Evolutionary conservation across 2,113 vertebrate species (phyloP).

Genomic region (Amblyopsis rosae): DNA sequence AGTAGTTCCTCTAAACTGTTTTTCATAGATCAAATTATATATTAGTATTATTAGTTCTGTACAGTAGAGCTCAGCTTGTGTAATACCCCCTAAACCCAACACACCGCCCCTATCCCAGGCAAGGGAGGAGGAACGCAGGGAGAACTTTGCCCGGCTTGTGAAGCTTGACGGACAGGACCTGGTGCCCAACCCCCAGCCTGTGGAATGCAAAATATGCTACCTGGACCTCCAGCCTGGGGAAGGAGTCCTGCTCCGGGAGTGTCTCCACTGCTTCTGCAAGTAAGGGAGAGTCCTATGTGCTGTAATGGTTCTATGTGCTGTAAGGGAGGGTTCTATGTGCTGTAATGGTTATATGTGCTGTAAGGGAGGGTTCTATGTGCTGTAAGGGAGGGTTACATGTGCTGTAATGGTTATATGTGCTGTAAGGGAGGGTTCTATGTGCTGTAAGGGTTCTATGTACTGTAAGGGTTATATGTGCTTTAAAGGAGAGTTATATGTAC

Average conservation of each 20-base stretch:
- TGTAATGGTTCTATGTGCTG: neutral
- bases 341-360: too few relatives aligned
- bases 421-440: too few relatives aligned
- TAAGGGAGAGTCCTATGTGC: constrained; percentile 23
- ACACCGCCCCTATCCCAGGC: constrained; percentile 63
- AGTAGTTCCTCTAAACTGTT: too few relatives aligned
- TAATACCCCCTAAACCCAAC: constrained; percentile 17
- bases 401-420: too few relatives aligned
- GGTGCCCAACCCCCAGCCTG: constrained; percentile 79
- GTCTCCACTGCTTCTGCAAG: constrained; percentile 87
- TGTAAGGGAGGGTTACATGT: too few relatives aligned
- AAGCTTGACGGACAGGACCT: constrained; percentile 80
- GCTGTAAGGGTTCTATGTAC: too few relatives aligned
- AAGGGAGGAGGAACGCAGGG: constrained; percentile 76
- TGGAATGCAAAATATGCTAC: constrained; percentile 85
- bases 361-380: too few relatives aligned
- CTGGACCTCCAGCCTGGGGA: constrained; percentile 72
- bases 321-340: too few relatives aligned
- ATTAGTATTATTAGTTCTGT: neutral
- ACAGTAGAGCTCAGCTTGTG: neutral
- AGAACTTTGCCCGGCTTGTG: constrained; percentile 81
- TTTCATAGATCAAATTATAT: too few relatives aligned
- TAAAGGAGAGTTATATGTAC: too few relatives aligned
- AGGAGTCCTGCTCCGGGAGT: constrained; percentile 84
- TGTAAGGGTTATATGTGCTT: too few relatives aligned